These are phyloP conservation scores for Andricus quercusramuli DNA, from an alignment of 2,888 invertebrate genomes.

Conservation along the genomic window DNA sequence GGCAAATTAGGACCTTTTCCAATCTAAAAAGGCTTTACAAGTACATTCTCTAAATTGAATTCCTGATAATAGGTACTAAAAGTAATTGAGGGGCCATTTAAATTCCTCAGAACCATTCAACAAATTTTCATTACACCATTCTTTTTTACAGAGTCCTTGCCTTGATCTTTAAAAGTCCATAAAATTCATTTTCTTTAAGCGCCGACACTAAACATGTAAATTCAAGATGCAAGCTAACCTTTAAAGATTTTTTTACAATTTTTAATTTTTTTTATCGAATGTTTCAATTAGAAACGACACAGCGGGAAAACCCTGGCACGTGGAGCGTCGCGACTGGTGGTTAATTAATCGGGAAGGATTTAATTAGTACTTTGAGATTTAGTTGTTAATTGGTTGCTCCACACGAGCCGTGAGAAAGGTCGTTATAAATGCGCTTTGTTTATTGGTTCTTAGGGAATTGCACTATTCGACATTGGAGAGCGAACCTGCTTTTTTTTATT, in stretches of 20 bases:
- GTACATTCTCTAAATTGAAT: slow-evolving; percentile 16
- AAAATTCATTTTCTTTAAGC: slow-evolving; percentile 28
- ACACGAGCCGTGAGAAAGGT: slow-evolving; percentile 70
- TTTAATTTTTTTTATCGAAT: neutral
- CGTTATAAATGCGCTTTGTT: slow-evolving; percentile 61
- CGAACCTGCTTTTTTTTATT: neutral
- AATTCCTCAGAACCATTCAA: slow-evolving; percentile 5
- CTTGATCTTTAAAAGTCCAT: slow-evolving; percentile 25
- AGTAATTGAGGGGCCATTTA: neutral
- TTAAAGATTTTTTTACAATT: neutral
- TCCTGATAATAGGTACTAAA: neutral
- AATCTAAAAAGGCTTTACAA: neutral
- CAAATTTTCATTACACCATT: slow-evolving; percentile 24
- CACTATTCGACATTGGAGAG: neutral
- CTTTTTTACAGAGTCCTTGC: slow-evolving; percentile 11
- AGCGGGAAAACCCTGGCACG: slow-evolving; percentile 42
- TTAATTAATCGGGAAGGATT: slow-evolving; percentile 63
- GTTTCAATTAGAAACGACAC: neutral
- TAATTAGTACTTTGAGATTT: slow-evolving; percentile 62
- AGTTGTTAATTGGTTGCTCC: slow-evolving; percentile 63
- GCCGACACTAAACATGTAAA: neutral
- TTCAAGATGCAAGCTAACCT: neutral
- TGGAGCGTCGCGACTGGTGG: slow-evolving; percentile 50
- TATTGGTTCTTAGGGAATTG: slow-evolving; percentile 48
- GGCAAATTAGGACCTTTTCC: too few species aligned